Evolutionary conservation across 2,888 invertebrate genomes (phyloP).

Genomic region (Lathronympha strigana): DNA sequence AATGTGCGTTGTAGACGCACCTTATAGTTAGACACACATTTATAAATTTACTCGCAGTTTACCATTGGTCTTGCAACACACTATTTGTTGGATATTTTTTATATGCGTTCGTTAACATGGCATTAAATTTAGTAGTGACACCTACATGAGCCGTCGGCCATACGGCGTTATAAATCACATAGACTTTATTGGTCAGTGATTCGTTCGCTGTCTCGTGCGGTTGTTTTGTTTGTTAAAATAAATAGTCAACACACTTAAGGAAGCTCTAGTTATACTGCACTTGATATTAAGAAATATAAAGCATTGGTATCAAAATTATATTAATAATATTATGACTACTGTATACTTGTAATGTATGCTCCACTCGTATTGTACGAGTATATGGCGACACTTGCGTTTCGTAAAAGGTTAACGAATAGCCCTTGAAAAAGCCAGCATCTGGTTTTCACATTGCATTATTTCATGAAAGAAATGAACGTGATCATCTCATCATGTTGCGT

Average conservation of each 20-base stretch:
- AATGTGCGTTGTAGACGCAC: no score
- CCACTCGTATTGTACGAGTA: background rate
- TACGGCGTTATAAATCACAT: slow-evolving; percentile 44
- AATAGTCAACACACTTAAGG: background rate
- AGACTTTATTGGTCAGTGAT: slow-evolving; percentile 43
- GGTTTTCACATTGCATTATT: slow-evolving; percentile 47
- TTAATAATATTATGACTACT: no score
- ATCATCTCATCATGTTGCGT: slow-evolving; percentile 35
- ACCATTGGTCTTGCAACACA: background rate
- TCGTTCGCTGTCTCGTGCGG: slow-evolving; percentile 18
- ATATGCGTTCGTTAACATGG: slow-evolving; percentile 26
- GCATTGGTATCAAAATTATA: no score
- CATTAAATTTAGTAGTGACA: slow-evolving; percentile 19
- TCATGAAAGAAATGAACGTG: slow-evolving; percentile 39
- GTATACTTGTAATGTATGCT: no score
- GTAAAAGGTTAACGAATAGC: slow-evolving; percentile 46
- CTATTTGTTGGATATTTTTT: slow-evolving; percentile 3
- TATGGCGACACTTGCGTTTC: slow-evolving; percentile 22
- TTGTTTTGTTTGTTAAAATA: slow-evolving; percentile 20
- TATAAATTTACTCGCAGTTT: background rate
- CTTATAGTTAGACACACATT: slow-evolving; percentile 51
- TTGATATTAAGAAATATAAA: background rate
- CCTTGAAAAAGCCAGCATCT: slow-evolving; percentile 52
- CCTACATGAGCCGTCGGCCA: slow-evolving; percentile 22
- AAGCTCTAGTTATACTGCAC: background rate